Evolutionary conservation across 2,888 invertebrate species (phyloP).

Genomic region (Dryocosmus kuriphilus): DNA sequence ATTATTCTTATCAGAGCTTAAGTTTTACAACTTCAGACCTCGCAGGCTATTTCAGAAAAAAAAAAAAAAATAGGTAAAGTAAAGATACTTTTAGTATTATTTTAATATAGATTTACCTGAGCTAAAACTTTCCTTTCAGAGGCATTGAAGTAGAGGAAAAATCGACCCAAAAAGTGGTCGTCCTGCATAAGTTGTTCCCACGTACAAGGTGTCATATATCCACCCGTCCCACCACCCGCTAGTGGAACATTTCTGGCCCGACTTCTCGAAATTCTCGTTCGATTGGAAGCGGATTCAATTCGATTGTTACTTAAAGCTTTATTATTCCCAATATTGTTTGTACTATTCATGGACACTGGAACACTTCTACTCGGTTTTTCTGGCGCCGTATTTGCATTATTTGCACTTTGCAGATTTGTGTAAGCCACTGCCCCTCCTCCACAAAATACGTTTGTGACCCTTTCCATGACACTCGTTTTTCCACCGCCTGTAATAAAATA

Average conservation of each 20-base stretch:
- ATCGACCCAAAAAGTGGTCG: conserved; percentile 89
- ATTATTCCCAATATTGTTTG: conserved; percentile 67
- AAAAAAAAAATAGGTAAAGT: too few relatives aligned
- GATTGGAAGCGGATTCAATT: conserved; percentile 53
- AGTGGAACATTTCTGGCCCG: conserved; percentile 64
- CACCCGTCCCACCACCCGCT: conserved; percentile 67
- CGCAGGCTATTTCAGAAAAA: too few relatives aligned
- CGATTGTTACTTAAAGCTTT: conserved; percentile 67
- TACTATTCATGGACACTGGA: conserved; percentile 63
- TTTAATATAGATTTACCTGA: conserved; percentile 78
- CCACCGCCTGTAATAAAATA: conserved; percentile 74
- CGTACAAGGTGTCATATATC: conserved; percentile 72
- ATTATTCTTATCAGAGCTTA: too few relatives aligned
- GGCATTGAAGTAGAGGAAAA: conserved; percentile 90
- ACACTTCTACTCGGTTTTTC: conserved; percentile 74
- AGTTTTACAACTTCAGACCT: too few relatives aligned
- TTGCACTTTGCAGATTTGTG: conserved; percentile 71
- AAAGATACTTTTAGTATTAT: too few relatives aligned
- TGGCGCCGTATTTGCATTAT: conserved; percentile 70
- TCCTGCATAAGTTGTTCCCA: conserved; percentile 90
- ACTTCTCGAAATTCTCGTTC: conserved; percentile 65
- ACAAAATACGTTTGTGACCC: conserved; percentile 92
- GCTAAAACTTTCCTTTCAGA: conserved; percentile 89
- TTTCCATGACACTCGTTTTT: conserved; percentile 89
- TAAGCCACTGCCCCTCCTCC: conserved; percentile 85